Evolutionary conservation across 2,888 invertebrate species (phyloP), one percentile per base, ranked within the genome.

Genomic region (Torymus auratus): DNA sequence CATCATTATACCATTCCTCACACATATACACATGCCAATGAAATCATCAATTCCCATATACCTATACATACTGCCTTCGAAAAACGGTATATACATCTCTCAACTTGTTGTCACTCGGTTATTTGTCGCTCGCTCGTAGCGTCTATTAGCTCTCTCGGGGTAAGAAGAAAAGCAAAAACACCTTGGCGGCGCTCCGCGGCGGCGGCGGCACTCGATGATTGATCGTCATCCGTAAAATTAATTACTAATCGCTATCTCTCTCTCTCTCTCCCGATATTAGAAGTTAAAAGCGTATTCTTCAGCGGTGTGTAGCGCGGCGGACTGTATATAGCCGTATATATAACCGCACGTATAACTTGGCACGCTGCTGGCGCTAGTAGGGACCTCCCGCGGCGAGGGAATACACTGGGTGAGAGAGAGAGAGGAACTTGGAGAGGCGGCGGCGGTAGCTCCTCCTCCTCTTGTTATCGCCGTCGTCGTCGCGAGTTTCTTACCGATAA

Each of bases 401-500:
- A 77, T 82, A 80, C 77, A 80, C 77, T 73, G 72, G 20, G 20
- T 1, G 20, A 20, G 20, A 20, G 20, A 20, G 20, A 61, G n/a
- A 41, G 41, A 41, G 53, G 69, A 80, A 77, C 82, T 80, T 80
- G 62, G 41, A 41, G 41, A 41, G 41, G 41, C 41, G 41, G 7
- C 7, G 41, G 7, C 20, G 7, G 80, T 17, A 4, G 15, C 62
- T 62, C 56, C 75, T 56, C 78, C 69, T 73, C 67, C 82, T 78
- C 86, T 86, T 86, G 87, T 88, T 88, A 88, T 87, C 86, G 83
- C 7, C 41, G 41, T 41, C 82, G 80, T 82, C 78, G 85, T 86
- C 86, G 86, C 41, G 41, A 89, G 89, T 89, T 89, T 88, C 89
- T 88, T 88, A 86, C 86, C 83, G 87, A 86, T 88, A 88, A 89